Evolutionary conservation across 2,797 vertebrate species (phyloP), one percentile per base, ranked within the genome.

Genomic region (Rhynchonycteris naso): DNA sequence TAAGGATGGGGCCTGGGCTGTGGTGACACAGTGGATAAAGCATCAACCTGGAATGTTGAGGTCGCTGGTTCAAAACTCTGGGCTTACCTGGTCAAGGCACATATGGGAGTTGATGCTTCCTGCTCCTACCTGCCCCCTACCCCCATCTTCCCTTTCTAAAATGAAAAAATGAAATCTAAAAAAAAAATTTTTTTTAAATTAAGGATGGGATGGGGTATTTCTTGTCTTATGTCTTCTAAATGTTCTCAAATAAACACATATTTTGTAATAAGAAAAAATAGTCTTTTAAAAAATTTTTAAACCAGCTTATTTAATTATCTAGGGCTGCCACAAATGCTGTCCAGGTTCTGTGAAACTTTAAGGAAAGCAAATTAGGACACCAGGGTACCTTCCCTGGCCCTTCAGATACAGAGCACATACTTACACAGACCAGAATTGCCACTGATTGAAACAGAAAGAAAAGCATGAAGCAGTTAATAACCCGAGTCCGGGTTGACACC

Each of bases 241-340:
- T 93, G 56, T 89, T 93, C 38, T 79, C 74, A n/a, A 84, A 74
- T 71, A 76, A 91, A 68, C 71, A 83, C 30, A 71, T 21, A 30
- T 61, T 90, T 89, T 95, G 11, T 58, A 74, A 61, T 88, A 54
- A 87, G 15, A 63, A 47, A 90, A 88, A 66, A 50, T 28, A 12
- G 15, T 52, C n/a, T 69, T 95, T 81, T 85, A 86, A 84, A 84
- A 63, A 80, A 71, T 24, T 63, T 68, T 91, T 91, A 91, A 92
- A 75, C 50, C 58, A 50, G 19, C 13, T 78, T 92, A 81, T 81
- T 74, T 7, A 47, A 22, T 63, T 76, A 79, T n/a, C 50, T 89
- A 58, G 30, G 26, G 9, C 38, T 89, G 33, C 65, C 80, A 61
- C 24, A 78, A 90, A 78, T 68, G 12, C 74, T 89, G 11, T 18